Base-by-base conservation (phyloP, 2,888 invertebrate species). In the Scaptodrosophila latifasciaeformis region DNA sequence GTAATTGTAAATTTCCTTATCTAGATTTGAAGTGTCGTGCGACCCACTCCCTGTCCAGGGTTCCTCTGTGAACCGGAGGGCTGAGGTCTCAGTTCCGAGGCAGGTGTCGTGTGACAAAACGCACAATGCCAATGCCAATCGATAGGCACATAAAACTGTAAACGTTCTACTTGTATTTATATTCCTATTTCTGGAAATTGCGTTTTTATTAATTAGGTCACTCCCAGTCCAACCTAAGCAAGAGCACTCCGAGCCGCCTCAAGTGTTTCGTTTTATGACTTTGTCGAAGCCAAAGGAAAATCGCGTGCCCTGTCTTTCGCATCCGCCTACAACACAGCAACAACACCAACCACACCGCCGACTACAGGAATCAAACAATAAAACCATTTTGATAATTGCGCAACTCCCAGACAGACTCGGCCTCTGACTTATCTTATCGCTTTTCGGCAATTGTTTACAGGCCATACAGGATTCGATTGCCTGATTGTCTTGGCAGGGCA, bases 1-100 rank as follows among this genome's bases (percentile, higher is more conserved):
- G 65, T 83, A 83, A 84, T 84, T 84, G 83, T 64, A 62, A 65
- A 67, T 63, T 62, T 70, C 62, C 56, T 80, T 84, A 83, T 83
- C 83, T 67, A 67, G 78, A 81, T 82, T 58, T 62, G n/a, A n/a
- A n/a, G 53, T 60, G 65, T 13, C n/a, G 34, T 15, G 34, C 34
- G 15, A 56, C 54, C 49, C 59, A 18, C 48, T 27, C 45, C 31
- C 29, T 15, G n/a, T 15, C 53, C 40, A 48, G 43, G 19, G 13
- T 13, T 15, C 37, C 37, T 10, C 17, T 15, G 15, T 2, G 6
- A 3, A n/a, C 31, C 3, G 31, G 9, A 31, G n/a, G 31, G 3
- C 6, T 31, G 31, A n/a, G n/a, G 56, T 54, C 45, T 39, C 50
- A 30, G 17, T 19, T 34, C 21, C 17, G 27, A 55, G 48, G 64